Base-by-base conservation (phyloP, 2,888 invertebrate genomes). In the Brachypterus glaber region DNA sequence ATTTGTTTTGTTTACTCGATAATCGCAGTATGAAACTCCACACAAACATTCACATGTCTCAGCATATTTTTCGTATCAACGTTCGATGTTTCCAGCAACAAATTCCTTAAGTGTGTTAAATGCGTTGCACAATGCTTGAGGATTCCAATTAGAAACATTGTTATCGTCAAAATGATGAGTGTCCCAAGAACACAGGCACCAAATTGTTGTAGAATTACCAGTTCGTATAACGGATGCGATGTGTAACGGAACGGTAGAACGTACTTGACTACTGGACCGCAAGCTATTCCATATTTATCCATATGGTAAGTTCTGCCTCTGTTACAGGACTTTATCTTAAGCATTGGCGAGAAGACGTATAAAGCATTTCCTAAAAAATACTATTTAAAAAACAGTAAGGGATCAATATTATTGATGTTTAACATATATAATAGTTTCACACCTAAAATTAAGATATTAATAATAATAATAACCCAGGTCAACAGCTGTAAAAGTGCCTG, bases 91-190 rank as follows among this genome's bases (percentile, higher is more conserved):
- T 44, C 30, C 25, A 30, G 30, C 12, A 48, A 40, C 26, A 44
- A 37, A 13, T 14, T 25, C 31, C 40, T 46, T 11, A 55, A 43
- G 31, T 48, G 33, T 29, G 41, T 42, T 13, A 57, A 36, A 41
- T 57, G 54, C 7, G 45, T 33, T 7, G 48, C 40, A 11, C 49
- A 39, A 29, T 54, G 54, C n/a, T 49, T 49, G 15, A 55, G 35
- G 17, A 55, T 46, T 1, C 52, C 53, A 32, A 51, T 54, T 5
- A 55, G 41, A n/a, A 55, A 30, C 50, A 53, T 49, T 8, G 55
- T 54, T 11, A 54, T 29, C 2, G 47, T 45, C 33, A 55, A 45
- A 2, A 54, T 47, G 3, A 55, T 40, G 13, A 45, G 43, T 4
- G 50, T 50, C 11, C 49, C 51, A 36, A n/a, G 9, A 47, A 43